These are phyloP conservation scores for Serripes groenlandicus DNA, from an alignment of 2,888 invertebrate genomes.

Conservation along the genomic window DNA sequence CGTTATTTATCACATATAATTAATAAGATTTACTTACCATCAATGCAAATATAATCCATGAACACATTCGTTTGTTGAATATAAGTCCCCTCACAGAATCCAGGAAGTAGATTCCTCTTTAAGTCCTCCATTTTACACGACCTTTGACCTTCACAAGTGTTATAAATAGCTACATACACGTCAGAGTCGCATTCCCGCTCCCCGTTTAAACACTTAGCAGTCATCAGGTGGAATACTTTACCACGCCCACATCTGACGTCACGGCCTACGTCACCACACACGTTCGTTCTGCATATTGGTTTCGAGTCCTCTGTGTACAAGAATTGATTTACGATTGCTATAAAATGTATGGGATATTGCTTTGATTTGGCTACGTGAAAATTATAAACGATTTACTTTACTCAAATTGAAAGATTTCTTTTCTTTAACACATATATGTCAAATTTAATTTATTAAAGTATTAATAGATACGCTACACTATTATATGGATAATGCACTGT, in stretches of 20 bases:
- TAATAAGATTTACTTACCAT: slow-evolving; percentile 70
- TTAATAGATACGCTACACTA: no score
- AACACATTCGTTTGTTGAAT: slow-evolving; percentile 63
- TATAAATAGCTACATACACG: slow-evolving; percentile 63
- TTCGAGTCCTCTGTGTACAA: slow-evolving; percentile 40
- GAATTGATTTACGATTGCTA: slow-evolving; percentile 30
- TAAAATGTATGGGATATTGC: slow-evolving; percentile 16
- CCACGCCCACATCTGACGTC: slow-evolving; percentile 63
- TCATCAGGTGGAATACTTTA: slow-evolving; percentile 63
- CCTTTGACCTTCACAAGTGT: slow-evolving; percentile 68
- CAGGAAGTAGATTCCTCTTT: slow-evolving; percentile 44
- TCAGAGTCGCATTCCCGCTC: slow-evolving; percentile 58
- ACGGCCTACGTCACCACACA: slow-evolving; percentile 64
- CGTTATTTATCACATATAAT: no score
- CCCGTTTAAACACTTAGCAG: slow-evolving; percentile 61
- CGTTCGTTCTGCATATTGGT: slow-evolving; percentile 68
- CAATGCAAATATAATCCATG: slow-evolving; percentile 72
- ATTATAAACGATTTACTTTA: no score
- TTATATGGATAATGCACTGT: no score
- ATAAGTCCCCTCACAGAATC: slow-evolving; percentile 46
- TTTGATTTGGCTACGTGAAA: no score
- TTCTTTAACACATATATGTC: no score
- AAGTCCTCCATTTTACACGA: slow-evolving; percentile 56
- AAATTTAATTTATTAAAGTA: no score
- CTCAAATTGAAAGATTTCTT: no score